Evolutionary conservation across 2,888 invertebrate species (phyloP).

Genomic region (Leucophora obtusa): DNA sequence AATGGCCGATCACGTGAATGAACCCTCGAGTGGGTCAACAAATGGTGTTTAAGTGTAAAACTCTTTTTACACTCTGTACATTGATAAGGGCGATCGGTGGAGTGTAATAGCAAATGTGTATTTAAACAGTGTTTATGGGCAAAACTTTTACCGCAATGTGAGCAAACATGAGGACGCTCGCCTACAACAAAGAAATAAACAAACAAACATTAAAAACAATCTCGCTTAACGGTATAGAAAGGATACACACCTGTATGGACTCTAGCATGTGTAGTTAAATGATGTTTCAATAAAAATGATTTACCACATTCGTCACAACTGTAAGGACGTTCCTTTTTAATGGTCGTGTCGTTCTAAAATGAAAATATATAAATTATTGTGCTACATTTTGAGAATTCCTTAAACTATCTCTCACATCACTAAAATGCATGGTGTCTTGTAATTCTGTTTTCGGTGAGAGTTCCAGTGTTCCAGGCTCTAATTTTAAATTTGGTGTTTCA

Average conservation of each 20-base stretch:
- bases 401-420: conserved; percentile 70
- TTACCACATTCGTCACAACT: conserved; percentile 91
- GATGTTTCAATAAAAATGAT: conserved; percentile 90
- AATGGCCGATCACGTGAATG: conserved; percentile 90
- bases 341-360: conserved; percentile 76
- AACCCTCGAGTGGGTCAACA: conserved; percentile 88
- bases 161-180: conserved; percentile 87
- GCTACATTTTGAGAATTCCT: not conserved
- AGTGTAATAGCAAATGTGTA: conserved; percentile 89
- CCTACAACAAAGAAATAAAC: conserved; percentile 77
- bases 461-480: conserved; percentile 78
- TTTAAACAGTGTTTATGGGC: conserved; percentile 91
- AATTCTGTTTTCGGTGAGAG: conserved; percentile 79
- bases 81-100: conserved; percentile 89
- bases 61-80: conserved; percentile 92
- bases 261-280: conserved; percentile 89
- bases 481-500: conserved; percentile 78
- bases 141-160: conserved; percentile 89
- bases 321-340: conserved; percentile 86
- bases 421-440: conserved; percentile 77
- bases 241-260: conserved; percentile 84
- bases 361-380: conserved; percentile 24
- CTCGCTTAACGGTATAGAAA: conserved; percentile 8
- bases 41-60: conserved; percentile 90
- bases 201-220: not conserved